These are phyloP conservation scores for Neopipo cinnamomea DNA, from an alignment of 2,113 vertebrate species.

Conservation along the genomic window DNA sequence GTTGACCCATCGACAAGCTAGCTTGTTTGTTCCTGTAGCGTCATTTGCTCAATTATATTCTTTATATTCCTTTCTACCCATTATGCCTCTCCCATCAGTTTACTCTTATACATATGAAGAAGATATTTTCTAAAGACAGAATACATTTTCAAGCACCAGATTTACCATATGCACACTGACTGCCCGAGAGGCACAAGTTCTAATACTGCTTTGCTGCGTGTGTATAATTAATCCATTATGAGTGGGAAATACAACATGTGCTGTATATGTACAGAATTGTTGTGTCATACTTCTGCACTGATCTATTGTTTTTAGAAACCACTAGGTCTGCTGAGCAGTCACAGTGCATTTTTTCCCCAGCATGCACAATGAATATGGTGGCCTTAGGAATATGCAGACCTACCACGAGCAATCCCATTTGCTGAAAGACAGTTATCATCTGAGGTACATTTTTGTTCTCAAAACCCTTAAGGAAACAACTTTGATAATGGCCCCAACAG, in stretches of 20 bases:
- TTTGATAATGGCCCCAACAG: background rate
- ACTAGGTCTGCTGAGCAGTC: background rate
- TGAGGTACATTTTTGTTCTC: background rate
- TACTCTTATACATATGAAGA: background rate
- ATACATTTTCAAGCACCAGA: background rate
- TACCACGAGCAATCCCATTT: background rate
- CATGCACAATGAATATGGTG: background rate
- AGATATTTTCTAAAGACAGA: background rate
- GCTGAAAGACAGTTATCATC: background rate
- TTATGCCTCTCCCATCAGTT: background rate
- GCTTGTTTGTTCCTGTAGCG: background rate
- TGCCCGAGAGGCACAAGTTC: background rate
- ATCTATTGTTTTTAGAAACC: constrained; percentile 52
- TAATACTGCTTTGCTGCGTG: background rate
- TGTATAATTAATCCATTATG: constrained; percentile 39
- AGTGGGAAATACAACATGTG: background rate
- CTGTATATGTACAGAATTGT: background rate
- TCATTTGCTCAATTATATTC: background rate
- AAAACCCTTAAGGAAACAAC: background rate
- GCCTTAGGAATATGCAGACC: background rate
- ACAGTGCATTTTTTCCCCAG: background rate
- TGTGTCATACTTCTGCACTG: background rate
- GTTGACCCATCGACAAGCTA: background rate
- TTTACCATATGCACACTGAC: background rate
- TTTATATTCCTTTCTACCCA: background rate